Percentiles rank a stretch among this genome's conserved stretches.
Conservation (phyloP, 2,888 invertebrate species). For the Synanthedon andrenaeformis region DNA sequence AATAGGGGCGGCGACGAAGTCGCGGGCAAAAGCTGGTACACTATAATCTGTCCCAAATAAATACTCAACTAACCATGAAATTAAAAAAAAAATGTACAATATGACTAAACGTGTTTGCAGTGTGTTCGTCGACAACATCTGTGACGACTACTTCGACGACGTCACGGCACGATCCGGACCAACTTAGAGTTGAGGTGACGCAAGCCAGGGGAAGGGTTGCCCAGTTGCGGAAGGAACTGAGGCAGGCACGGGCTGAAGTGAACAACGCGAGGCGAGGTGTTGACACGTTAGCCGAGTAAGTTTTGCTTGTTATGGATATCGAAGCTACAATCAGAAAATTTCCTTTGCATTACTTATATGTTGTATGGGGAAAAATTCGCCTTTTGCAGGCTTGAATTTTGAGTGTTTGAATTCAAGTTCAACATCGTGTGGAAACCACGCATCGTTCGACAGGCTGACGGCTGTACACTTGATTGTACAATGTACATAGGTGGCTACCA, state of each 20-base stretch:
- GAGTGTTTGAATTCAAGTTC: too few relatives aligned
- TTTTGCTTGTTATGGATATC: slow-evolving; percentile 14
- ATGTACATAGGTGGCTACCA: too few relatives aligned
- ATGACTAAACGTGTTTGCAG: slow-evolving; percentile 46
- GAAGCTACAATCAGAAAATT: not conserved
- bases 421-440: too few relatives aligned
- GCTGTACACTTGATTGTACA: too few relatives aligned
- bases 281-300: slow-evolving; percentile 90
- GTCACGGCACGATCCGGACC: slow-evolving; percentile 94
- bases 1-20: not conserved
- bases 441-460: too few relatives aligned
- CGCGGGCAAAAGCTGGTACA: not conserved
- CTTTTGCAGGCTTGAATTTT: too few relatives aligned
- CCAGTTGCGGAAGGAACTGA: slow-evolving; percentile 87
- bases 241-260: slow-evolving; percentile 92
- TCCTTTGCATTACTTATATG: too few relatives aligned
- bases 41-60: not conserved
- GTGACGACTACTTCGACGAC: slow-evolving; percentile 82
- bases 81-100: not conserved
- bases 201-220: slow-evolving; percentile 90
- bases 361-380: too few relatives aligned
- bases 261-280: slow-evolving; percentile 92
- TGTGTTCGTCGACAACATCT: slow-evolving; percentile 83
- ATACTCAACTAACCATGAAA: not conserved
- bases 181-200: slow-evolving; percentile 91